Percentiles rank a stretch among this genome's conserved stretches.
Conservation (phyloP, 2,888 invertebrate genomes). For the Sminthurinus aureus region DNA sequence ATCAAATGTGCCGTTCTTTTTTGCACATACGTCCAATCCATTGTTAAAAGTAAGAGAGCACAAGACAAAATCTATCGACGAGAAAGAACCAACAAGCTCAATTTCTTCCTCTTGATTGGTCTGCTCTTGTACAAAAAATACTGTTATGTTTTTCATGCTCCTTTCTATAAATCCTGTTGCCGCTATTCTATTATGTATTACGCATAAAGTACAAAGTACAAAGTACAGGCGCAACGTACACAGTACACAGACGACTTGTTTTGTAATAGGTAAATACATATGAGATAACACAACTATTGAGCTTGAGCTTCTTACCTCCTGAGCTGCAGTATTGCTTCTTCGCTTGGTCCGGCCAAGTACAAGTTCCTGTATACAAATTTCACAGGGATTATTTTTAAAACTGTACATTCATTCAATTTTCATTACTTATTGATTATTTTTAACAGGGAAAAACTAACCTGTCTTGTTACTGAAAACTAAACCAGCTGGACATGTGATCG, state of each 20-base stretch:
- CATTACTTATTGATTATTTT: background rate
- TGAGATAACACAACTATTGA: background rate
- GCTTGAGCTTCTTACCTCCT: constrained; percentile 68
- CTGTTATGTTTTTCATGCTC: too few relatives aligned
- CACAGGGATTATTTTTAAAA: background rate
- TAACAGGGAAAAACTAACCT: background rate
- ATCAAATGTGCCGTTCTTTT: too few relatives aligned
- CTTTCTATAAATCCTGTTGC: too few relatives aligned
- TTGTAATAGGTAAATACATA: background rate
- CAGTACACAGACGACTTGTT: too few relatives aligned
- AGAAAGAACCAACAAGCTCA: too few relatives aligned
- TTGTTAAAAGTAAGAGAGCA: too few relatives aligned
- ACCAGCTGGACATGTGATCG: constrained; percentile 87
- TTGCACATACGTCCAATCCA: too few relatives aligned
- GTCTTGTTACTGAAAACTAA: constrained; percentile 79
- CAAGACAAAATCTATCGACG: too few relatives aligned
- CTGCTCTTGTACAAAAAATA: too few relatives aligned
- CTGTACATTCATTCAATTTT: background rate
- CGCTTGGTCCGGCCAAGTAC: constrained; percentile 92
- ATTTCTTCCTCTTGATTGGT: too few relatives aligned
- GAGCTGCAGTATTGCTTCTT: constrained; percentile 86
- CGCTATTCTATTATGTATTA: background rate
- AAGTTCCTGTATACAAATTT: constrained; percentile 73
- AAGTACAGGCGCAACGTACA: background rate
- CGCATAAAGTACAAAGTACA: background rate